Evolutionary conservation across 2,797 vertebrate genomes (phyloP).

Genomic region (Urocyon cinereoargenteus): DNA sequence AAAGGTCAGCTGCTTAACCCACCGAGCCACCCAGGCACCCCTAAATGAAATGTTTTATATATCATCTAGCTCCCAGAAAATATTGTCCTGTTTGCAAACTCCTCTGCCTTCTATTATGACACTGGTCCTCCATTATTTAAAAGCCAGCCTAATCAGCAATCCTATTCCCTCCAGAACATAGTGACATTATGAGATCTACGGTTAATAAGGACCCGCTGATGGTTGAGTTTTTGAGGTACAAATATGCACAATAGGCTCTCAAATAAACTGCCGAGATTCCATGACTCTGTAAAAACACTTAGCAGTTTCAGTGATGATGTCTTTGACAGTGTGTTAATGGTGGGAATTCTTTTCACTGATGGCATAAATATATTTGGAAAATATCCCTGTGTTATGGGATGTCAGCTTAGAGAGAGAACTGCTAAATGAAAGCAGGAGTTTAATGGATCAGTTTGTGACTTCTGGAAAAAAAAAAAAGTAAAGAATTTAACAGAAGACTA

Average conservation of each 20-base stretch:
- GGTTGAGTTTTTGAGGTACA: constrained; percentile 33
- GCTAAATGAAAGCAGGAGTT: constrained; percentile 12
- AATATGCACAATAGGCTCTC: not conserved
- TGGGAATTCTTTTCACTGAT: constrained; percentile 54
- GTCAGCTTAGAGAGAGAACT: constrained; percentile 34
- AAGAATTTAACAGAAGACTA: not conserved
- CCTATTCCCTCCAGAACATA: not conserved
- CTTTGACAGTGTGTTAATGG: constrained; percentile 43
- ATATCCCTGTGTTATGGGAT: not conserved
- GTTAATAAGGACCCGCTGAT: not conserved
- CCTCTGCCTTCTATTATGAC: not conserved
- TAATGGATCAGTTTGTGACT: constrained; percentile 51
- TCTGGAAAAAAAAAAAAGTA: not conserved
- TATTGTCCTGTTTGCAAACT: constrained; percentile 12
- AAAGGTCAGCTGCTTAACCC: not conserved
- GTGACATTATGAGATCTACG: not conserved
- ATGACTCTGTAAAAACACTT: constrained; percentile 39
- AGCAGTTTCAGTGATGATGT: not conserved
- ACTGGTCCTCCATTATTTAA: not conserved
- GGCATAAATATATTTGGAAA: constrained; percentile 57
- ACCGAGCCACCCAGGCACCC: not conserved
- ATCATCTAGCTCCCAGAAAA: constrained; percentile 36
- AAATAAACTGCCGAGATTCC: not conserved
- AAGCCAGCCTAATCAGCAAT: not conserved
- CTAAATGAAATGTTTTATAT: not conserved